Base-by-base conservation (phyloP, 2,888 invertebrate species). In the Salpingus planirostris region DNA sequence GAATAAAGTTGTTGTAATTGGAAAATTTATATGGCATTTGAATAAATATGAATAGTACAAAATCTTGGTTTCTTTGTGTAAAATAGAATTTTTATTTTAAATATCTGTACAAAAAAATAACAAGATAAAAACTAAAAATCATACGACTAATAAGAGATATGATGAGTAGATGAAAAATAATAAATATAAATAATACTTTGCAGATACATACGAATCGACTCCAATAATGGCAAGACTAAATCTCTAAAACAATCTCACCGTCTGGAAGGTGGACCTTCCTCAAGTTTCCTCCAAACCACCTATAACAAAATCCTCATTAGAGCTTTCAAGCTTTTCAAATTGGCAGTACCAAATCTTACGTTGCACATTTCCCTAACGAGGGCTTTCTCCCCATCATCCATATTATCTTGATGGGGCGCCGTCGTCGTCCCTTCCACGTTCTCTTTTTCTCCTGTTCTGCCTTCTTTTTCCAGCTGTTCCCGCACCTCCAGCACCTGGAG, bases 321-420 rank as follows among this genome's bases (percentile, higher is more conserved):
- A 18, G 8, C 18, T n/a, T n/a, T n/a, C n/a, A n/a, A n/a, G n/a
- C n/a, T n/a, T n/a, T n/a, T n/a, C n/a, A n/a, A n/a, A n/a, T n/a
- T n/a, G n/a, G n/a, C n/a, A n/a, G n/a, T n/a, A n/a, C n/a, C 38
- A 44, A 45, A 38, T 67, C 76, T 69, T 66, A 81, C 81, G 67
- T 93, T 92, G 67, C 92, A 93, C 92, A 93, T 92, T 69, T 93
- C 92, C 51, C 91, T 73, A 27, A 93, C 88, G 32, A 93, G 72
- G 3, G 92, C 92, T 60, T 90, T 91, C 62, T 92, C 92, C 10
- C 88, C 87, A 49, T 90, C 83, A 54, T 87, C 82, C 72, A 78
- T 75, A n/a, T n/a, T n/a, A 59, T 77, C 82, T 42, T 76, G 73
- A n/a, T n/a, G n/a, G n/a, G n/a, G n/a, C n/a, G n/a, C n/a, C 2